A percentile compares a stretch with the other conserved stretches of the same genome.
phyloP scores from a whole-genome alignment of 2,113 vertebrate species.

The Hipposideros armiger region DNA sequence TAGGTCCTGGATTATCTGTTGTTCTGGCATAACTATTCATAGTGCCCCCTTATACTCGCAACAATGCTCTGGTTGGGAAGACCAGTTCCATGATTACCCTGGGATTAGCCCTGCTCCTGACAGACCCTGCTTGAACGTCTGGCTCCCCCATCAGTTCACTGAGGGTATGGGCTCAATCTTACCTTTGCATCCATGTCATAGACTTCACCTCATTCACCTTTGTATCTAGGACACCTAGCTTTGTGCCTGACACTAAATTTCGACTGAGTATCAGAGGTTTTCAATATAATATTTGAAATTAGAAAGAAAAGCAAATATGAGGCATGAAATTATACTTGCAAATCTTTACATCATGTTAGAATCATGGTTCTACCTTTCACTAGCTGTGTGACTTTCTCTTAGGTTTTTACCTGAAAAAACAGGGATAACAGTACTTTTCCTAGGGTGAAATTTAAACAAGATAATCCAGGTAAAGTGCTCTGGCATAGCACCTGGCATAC shows the following conservation, averaged over 20 bases:
- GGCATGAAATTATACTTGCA: neutral
- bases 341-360: constrained; percentile 25
- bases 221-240: neutral
- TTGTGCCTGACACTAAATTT: neutral
- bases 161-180: neutral
- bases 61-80: neutral
- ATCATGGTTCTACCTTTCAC: neutral
- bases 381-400: neutral
- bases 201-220: neutral
- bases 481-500: neutral
- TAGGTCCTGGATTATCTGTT: neutral
- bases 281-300: neutral
- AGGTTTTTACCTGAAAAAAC: constrained; percentile 28
- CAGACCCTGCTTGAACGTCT: neutral
- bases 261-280: neutral
- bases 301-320: constrained; percentile 46
- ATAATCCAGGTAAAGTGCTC: neutral
- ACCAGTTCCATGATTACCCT: neutral
- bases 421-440: neutral
- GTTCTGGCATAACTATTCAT: neutral
- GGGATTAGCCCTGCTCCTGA: neutral
- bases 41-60: neutral
- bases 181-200: neutral
- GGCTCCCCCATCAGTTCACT: neutral
- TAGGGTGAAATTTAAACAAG: neutral